Base-by-base conservation (phyloP, 2,888 invertebrate genomes). In the Lypha dubia region DNA sequence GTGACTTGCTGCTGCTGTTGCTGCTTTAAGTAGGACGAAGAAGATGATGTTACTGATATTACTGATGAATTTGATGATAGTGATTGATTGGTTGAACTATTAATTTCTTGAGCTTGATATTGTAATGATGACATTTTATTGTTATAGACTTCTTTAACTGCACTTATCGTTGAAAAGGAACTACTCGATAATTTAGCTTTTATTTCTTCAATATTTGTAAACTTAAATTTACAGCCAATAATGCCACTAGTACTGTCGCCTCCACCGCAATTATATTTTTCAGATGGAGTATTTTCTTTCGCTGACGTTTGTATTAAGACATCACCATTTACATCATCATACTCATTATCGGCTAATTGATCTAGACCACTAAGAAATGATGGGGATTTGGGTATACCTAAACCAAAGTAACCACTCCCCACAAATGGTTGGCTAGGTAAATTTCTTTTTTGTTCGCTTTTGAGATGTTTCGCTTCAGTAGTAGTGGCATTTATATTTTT, bases 341-440 rank as follows among this genome's bases (percentile, higher is more conserved):
- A 88, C 76, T 88, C 94, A 88, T 88, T 94, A 88, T 94, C 94
- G 84, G 96, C 96, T 89, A 96, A 95, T 89, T 96, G 94, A 92
- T 97, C 96, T 88, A 97, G 94, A 80, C 96, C 97, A 93, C 96
- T 96, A 93, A 97, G 97, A 93, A 97, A 97, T 91, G 96, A 97
- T 87, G 97, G 97, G 89, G 96, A 96, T 93, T 97, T 97, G 88
- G 97, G 97, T 90, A 97, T 95, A 87, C 96, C 96, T 86, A 95
- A 93, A 88, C 91, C 91, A 89, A 89, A 86, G 76, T 90, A 90
- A 65, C 89, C 88, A 79, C 86, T 75, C 83, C 83, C 85, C 67
- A 84, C 79, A 20, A 74, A 79, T 60, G 86, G 70, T 49, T 74
- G 71, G 80, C 67, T 75, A 70, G 75, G 49, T 20, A 76, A 63